phyloP scores from a whole-genome alignment of 92 coral and sea anemone genomes.

The Parazoanthus swiftii region DNA sequence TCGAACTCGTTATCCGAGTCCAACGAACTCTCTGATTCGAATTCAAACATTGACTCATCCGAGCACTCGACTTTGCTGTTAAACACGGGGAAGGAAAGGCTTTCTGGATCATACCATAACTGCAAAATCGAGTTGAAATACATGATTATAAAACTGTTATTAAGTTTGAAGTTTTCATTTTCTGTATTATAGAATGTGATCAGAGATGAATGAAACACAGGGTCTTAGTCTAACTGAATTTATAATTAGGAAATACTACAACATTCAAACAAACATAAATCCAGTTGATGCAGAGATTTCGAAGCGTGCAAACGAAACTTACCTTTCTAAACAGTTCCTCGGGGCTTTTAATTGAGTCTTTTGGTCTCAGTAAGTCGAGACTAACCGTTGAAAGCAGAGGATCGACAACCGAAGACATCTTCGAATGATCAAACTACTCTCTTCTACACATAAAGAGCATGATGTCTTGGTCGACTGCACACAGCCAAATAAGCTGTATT shows the following conservation, averaged over 20 bases:
- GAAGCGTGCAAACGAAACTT: conserved; percentile 22
- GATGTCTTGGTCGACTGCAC: conserved; percentile 84
- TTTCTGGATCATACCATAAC: conserved; percentile 86
- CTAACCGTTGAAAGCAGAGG: conserved; percentile 98
- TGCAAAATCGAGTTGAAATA: conserved; percentile 35
- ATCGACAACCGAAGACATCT: conserved; percentile 89
- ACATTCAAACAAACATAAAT: background rate
- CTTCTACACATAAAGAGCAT: conserved; percentile 5
- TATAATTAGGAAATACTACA: conserved; percentile 39
- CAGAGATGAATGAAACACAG: conserved; percentile 35
- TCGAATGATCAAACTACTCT: conserved; percentile 29
- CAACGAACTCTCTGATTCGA: conserved; percentile 86
- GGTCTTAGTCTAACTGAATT: conserved; percentile 4
- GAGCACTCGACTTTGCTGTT: conserved; percentile 65
- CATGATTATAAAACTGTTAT: background rate
- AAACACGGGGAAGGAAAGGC: conserved; percentile 64
- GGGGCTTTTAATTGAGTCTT: conserved; percentile 82
- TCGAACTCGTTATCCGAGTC: conserved; percentile 86
- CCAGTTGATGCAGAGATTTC: conserved; percentile 8
- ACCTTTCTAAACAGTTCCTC: conserved; percentile 98
- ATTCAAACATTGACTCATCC: conserved; percentile 70
- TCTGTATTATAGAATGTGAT: conserved; percentile 20
- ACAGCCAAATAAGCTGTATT: conserved; percentile 60
- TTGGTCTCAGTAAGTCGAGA: conserved; percentile 86
- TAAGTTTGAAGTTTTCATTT: conserved; percentile 12